Evolutionary conservation across 2,797 vertebrate genomes (phyloP).

Genomic region (Rhinoraja longicauda): DNA sequence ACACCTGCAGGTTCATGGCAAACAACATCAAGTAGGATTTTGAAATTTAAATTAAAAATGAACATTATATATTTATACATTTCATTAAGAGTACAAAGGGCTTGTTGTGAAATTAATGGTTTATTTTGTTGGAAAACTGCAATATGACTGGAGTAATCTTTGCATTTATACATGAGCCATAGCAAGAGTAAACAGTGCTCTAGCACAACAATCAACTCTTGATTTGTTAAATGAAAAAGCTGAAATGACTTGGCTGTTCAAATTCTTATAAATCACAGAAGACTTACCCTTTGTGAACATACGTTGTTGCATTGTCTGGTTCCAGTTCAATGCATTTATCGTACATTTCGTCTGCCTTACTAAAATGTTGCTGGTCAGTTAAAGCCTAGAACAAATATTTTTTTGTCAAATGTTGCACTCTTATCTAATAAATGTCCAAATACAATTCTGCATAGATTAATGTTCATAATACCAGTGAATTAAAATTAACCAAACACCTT

Average conservation of each 20-base stretch:
- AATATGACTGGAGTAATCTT: neutral
- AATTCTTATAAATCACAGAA: neutral
- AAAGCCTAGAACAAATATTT: slow-evolving; percentile 66
- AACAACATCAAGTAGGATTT: neutral
- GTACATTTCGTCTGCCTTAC: slow-evolving; percentile 97
- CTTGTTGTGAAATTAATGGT: neutral
- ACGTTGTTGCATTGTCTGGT: slow-evolving; percentile 95
- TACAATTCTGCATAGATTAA: neutral
- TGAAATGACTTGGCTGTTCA: neutral
- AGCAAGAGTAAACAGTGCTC: neutral
- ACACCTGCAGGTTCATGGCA: neutral
- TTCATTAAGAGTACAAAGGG: neutral
- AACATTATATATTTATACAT: too few relatives aligned
- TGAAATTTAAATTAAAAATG: too few relatives aligned
- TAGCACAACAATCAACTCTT: neutral
- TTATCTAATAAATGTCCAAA: neutral
- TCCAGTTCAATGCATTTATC: slow-evolving; percentile 97
- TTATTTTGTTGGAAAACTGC: neutral
- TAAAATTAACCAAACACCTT: neutral
- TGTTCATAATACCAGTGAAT: neutral
- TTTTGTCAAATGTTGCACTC: slow-evolving; percentile 1
- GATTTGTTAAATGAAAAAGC: neutral
- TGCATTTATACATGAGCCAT: neutral
- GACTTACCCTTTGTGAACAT: slow-evolving; percentile 95
- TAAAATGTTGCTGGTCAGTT: slow-evolving; percentile 97